Percentiles rank a stretch among this genome's conserved stretches.
These are phyloP conservation scores for Agrotis puta DNA, from an alignment of 2,888 invertebrate genomes.

Conservation along the genomic window DNA sequence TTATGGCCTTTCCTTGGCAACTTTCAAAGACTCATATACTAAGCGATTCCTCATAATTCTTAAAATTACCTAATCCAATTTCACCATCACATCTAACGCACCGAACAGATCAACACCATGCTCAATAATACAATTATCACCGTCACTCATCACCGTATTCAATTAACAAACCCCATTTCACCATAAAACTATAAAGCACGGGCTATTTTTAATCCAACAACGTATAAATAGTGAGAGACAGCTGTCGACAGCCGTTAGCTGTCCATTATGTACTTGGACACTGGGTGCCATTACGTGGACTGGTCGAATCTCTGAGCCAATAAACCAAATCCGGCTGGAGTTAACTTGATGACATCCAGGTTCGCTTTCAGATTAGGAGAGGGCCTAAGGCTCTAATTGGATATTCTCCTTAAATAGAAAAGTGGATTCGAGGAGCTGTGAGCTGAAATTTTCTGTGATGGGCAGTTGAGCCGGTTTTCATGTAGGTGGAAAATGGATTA, in stretches of 20 bases:
- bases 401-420: constrained; percentile 36
- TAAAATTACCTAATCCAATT: not conserved
- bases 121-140: not conserved
- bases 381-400: constrained; percentile 40
- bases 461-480: constrained; percentile 22
- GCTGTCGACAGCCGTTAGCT: constrained; percentile 31
- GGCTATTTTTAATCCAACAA: constrained; percentile 30
- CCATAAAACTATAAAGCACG: constrained; percentile 8
- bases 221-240: constrained; percentile 42
- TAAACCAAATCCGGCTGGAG: constrained; percentile 46
- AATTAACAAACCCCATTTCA: not conserved
- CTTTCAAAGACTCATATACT: not conserved
- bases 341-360: constrained; percentile 42
- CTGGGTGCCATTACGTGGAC: constrained; percentile 18
- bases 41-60: not conserved
- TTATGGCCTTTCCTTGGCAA: not conserved
- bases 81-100: not conserved
- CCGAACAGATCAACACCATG: not conserved
- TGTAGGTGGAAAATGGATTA: constrained; percentile 19
- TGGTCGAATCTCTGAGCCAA: constrained; percentile 44
- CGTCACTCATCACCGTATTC: not conserved
- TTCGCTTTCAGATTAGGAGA: constrained; percentile 46
- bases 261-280: constrained; percentile 46
- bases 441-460: not conserved
- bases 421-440: constrained; percentile 17